A percentile compares a stretch with the other conserved stretches of the same genome.
Evolutionary conservation across 1,140 invertebrate species (phyloP).

Genomic region (Diorhabda sublineata): DNA sequence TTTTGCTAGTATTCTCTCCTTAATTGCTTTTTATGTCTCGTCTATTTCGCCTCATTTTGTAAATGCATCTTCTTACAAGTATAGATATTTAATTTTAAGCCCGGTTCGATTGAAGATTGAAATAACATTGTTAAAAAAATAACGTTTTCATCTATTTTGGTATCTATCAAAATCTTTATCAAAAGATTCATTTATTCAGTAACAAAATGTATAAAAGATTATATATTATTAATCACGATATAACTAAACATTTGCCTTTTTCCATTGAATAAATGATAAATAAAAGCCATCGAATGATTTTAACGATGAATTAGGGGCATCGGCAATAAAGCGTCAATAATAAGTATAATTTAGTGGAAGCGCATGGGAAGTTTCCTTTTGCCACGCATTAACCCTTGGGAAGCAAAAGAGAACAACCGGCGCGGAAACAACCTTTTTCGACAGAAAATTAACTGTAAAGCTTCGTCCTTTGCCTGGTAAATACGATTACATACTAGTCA

Average conservation of each 20-base stretch:
- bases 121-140: too few species aligned
- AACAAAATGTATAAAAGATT: too few species aligned
- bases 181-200: too few species aligned
- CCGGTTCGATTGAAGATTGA: too few species aligned
- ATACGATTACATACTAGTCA: slow-evolving; percentile 40
- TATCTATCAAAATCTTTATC: too few species aligned
- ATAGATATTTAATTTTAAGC: too few species aligned
- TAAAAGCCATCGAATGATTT: background rate
- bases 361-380: slow-evolving; percentile 40
- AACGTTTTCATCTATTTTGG: too few species aligned
- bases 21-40: too few species aligned
- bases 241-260: background rate
- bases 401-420: slow-evolving; percentile 36
- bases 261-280: background rate
- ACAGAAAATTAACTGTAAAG: slow-evolving; percentile 40
- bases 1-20: too few species aligned
- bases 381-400: slow-evolving; percentile 43
- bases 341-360: slow-evolving; percentile 34
- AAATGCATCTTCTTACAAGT: too few species aligned
- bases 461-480: slow-evolving; percentile 37
- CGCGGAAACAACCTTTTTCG: slow-evolving; percentile 37
- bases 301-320: slow-evolving; percentile 6
- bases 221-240: too few species aligned
- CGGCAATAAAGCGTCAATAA: slow-evolving; percentile 33
- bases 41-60: too few species aligned